phyloP scores from a whole-genome alignment of 1,140 invertebrate genomes.

The Drosophila pectinifera region DNA sequence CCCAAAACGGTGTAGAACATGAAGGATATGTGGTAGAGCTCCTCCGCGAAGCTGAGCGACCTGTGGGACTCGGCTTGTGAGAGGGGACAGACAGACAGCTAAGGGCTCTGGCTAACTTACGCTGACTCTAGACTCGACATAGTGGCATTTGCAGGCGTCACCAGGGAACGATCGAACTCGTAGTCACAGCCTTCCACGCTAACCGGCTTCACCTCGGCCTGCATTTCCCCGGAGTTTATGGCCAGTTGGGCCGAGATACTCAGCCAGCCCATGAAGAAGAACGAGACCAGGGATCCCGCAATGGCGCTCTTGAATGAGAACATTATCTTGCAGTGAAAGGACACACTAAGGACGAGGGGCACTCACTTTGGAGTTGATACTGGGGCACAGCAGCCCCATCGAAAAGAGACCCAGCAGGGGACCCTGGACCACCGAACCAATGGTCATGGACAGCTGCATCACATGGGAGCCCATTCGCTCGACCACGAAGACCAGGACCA shows the following conservation, averaged over 20 bases:
- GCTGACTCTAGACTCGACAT: slow-evolving; percentile 6
- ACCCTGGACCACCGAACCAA: slow-evolving; percentile 90
- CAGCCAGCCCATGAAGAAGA: slow-evolving; percentile 91
- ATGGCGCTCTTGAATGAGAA: slow-evolving; percentile 89
- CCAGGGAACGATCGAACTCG: slow-evolving; percentile 58
- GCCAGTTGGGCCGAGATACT: slow-evolving; percentile 90
- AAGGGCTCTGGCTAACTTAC: slow-evolving; percentile 41
- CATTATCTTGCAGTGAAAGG: not conserved
- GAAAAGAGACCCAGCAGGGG: slow-evolving; percentile 92
- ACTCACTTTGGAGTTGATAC: slow-evolving; percentile 89
- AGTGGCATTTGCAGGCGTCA: slow-evolving; percentile 84
- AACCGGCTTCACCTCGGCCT: slow-evolving; percentile 87
- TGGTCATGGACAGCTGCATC: slow-evolving; percentile 89
- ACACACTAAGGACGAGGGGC: not conserved
- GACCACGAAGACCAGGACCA: slow-evolving; percentile 89
- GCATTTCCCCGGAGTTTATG: slow-evolving; percentile 87
- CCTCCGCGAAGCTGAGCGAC: slow-evolving; percentile 49
- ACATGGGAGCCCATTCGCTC: slow-evolving; percentile 90
- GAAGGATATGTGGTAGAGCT: slow-evolving; percentile 75
- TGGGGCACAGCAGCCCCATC: slow-evolving; percentile 93
- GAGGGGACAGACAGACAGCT: not conserved
- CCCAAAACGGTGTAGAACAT: slow-evolving; percentile 61
- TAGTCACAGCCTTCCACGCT: slow-evolving; percentile 89
- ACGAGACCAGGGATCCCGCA: slow-evolving; percentile 88
- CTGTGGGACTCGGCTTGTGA: slow-evolving; percentile 34